A percentile compares a stretch with the other conserved stretches of the same genome.
Conservation (phyloP, 2,888 invertebrate species). For the Abrostola triplasia region DNA sequence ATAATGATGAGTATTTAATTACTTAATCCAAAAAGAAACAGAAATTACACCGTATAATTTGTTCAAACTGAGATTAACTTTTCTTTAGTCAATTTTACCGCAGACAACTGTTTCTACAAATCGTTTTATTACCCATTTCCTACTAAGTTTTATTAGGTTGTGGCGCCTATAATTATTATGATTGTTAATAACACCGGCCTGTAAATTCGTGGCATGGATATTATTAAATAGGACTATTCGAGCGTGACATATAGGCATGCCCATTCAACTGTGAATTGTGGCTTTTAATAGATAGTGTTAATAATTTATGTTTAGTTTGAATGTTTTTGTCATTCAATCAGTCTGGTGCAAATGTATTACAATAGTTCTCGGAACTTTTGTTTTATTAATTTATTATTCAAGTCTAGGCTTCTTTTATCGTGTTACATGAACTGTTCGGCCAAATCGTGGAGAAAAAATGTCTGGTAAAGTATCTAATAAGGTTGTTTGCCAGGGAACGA, state of each 20-base stretch:
- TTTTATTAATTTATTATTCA: slow-evolving; percentile 1
- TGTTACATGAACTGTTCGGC: background rate
- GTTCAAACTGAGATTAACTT: slow-evolving; percentile 14
- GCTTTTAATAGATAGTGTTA: slow-evolving; percentile 21
- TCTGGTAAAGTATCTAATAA: too few species aligned
- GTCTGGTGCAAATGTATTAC: slow-evolving; percentile 13
- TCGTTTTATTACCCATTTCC: slow-evolving; percentile 69
- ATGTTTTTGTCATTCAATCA: slow-evolving; percentile 27
- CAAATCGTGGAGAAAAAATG: background rate
- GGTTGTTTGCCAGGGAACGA: too few species aligned
- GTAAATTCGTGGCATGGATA: slow-evolving; percentile 64
- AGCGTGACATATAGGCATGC: slow-evolving; percentile 28
- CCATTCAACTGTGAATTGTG: slow-evolving; percentile 44
- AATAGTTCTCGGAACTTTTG: background rate
- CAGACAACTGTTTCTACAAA: slow-evolving; percentile 40
- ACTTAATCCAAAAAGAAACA: background rate
- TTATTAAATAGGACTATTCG: slow-evolving; percentile 52
- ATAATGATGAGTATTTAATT: background rate
- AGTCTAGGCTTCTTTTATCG: background rate
- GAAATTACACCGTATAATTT: slow-evolving; percentile 12
- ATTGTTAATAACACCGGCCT: slow-evolving; percentile 65
- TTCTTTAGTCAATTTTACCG: slow-evolving; percentile 29
- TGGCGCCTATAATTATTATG: slow-evolving; percentile 76
- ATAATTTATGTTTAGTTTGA: slow-evolving; percentile 41
- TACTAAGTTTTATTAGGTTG: slow-evolving; percentile 59